phyloP scores from a whole-genome alignment of 2,797 vertebrate species.

The Yasuhikotakia modesta region DNA sequence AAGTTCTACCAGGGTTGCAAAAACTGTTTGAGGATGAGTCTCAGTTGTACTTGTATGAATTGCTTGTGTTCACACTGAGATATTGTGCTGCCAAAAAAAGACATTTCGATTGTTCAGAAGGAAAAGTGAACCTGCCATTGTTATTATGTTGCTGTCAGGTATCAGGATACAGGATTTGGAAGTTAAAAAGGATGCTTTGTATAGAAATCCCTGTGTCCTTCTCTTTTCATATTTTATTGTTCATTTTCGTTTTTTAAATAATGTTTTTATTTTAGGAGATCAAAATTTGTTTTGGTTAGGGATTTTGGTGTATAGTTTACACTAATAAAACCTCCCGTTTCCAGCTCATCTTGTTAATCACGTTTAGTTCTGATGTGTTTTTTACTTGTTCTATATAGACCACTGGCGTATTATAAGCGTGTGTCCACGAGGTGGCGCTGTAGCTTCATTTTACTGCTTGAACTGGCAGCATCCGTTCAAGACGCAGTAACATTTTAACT shows the following conservation, averaged over 20 bases:
- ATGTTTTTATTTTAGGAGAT: conserved; percentile 30
- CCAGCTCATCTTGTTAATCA: neutral
- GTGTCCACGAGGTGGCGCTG: neutral
- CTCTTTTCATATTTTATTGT: conserved; percentile 15
- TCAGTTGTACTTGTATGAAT: neutral
- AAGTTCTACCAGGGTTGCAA: neutral
- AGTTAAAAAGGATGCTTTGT: neutral
- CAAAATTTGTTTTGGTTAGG: conserved; percentile 15
- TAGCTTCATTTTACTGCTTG: neutral
- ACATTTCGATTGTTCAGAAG: neutral
- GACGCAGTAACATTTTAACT: neutral
- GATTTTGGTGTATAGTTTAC: conserved; percentile 33
- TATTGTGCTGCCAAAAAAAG: neutral
- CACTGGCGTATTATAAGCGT: neutral
- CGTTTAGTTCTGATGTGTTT: too few species aligned
- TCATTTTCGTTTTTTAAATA: conserved; percentile 36
- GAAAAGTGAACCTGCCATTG: neutral
- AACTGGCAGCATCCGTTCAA: neutral
- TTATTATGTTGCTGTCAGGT: neutral
- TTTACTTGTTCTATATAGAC: neutral
- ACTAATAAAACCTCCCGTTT: conserved; percentile 44
- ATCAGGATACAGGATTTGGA: neutral
- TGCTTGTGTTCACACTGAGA: neutral
- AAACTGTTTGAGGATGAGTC: neutral
- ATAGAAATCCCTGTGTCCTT: neutral